Evolutionary conservation across 2,797 vertebrate genomes (phyloP).

Genomic region (Schizothorax lantsangensis): DNA sequence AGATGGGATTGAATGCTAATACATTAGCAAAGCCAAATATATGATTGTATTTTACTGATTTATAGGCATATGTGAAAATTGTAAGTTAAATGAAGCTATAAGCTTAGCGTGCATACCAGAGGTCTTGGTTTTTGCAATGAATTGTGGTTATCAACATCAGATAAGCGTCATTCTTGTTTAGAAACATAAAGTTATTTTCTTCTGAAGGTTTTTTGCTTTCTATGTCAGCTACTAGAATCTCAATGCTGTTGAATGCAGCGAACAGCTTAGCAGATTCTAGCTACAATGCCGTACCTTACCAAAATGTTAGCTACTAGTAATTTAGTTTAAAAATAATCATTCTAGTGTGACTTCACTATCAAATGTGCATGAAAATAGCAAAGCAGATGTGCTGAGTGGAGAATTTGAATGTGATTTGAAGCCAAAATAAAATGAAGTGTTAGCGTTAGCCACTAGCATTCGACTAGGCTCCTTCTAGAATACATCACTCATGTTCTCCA

Average conservation of each 20-base stretch:
- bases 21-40: neutral
- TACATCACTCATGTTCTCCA: neutral
- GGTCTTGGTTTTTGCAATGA: neutral
- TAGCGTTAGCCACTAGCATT: neutral
- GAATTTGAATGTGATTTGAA: neutral
- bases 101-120: neutral
- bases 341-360: neutral
- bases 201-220: neutral
- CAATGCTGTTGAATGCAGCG: neutral
- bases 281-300: neutral
- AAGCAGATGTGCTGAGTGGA: neutral
- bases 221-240: neutral
- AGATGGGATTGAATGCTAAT: neutral
- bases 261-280: conserved; percentile 8
- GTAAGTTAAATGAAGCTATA: neutral
- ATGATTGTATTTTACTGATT: neutral
- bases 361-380: neutral
- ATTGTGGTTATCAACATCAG: neutral
- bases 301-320: neutral
- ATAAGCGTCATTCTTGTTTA: neutral
- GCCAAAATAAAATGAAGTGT: neutral
- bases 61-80: neutral
- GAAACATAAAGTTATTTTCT: neutral
- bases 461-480: neutral
- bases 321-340: neutral